phyloP scores from a whole-genome alignment of 1,140 invertebrate species.

The Drosophila bocki region DNA sequence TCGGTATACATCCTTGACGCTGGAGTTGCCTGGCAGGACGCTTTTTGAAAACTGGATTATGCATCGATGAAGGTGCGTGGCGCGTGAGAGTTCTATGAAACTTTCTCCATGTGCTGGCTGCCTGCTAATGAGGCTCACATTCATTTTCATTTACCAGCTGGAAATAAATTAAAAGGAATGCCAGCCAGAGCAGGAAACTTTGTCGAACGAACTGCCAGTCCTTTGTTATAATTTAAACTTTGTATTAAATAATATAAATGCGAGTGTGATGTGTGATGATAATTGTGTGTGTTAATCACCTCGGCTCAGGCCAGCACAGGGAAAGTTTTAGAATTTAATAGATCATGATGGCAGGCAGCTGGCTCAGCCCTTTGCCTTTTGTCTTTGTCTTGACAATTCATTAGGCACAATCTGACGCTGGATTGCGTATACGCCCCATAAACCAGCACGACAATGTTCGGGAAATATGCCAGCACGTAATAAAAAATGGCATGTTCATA shows the following conservation, averaged over 20 bases:
- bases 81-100: conserved; percentile 40
- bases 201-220: conserved; percentile 16
- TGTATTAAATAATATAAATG: conserved; percentile 47
- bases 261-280: conserved; percentile 34
- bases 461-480: conserved; percentile 59
- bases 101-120: conserved; percentile 68
- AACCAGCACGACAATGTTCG: conserved; percentile 67
- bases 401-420: conserved; percentile 43
- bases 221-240: conserved; percentile 63
- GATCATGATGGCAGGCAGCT: conserved; percentile 8
- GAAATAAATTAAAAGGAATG: conserved; percentile 65
- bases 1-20: conserved; percentile 36
- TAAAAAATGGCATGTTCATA: conserved; percentile 70
- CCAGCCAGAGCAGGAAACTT: conserved; percentile 26
- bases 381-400: conserved; percentile 47
- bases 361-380: not conserved
- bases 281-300: conserved; percentile 35
- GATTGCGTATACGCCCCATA: conserved; percentile 77
- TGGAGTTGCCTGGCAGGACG: conserved; percentile 34
- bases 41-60: conserved; percentile 70
- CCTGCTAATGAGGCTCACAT: conserved; percentile 73
- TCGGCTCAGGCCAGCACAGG: not conserved
- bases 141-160: conserved; percentile 71
- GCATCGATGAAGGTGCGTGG: conserved; percentile 57
- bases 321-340: conserved; percentile 7